phyloP scores from a whole-genome alignment of 1,140 invertebrate species.

The Tetranychus urticae region DNA sequence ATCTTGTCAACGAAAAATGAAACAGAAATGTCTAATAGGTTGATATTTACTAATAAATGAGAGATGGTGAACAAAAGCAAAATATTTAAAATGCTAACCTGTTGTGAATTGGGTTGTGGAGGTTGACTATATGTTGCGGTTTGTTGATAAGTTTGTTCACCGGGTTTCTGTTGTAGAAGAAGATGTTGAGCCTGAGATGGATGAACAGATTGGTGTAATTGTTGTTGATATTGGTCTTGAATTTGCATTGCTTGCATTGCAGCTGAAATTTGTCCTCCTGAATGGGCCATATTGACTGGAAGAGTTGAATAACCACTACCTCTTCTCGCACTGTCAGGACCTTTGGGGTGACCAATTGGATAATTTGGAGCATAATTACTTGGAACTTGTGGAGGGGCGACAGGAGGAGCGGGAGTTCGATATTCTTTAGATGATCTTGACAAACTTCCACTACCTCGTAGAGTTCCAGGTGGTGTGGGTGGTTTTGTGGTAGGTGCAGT shows the following conservation, averaged over 20 bases:
- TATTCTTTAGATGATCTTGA: constrained; percentile 56
- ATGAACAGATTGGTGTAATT: background rate
- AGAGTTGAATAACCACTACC: constrained; percentile 43
- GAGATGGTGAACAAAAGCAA: no score
- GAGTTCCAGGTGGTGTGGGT: constrained; percentile 67
- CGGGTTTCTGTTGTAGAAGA: background rate
- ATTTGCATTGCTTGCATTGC: constrained; percentile 2
- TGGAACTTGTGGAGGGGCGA: constrained; percentile 66
- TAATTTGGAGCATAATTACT: constrained; percentile 86
- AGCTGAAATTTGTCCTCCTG: background rate
- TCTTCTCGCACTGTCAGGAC: constrained; percentile 17
- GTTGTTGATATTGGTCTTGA: background rate
- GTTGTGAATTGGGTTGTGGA: constrained; percentile 5
- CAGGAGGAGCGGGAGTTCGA: constrained; percentile 60
- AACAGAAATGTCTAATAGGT: no score
- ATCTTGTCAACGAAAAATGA: no score
- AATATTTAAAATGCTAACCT: constrained; percentile 38
- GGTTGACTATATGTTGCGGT: background rate
- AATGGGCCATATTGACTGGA: constrained; percentile 14
- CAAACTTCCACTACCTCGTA: constrained; percentile 33
- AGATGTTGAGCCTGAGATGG: background rate
- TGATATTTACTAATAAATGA: no score
- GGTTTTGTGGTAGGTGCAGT: constrained; percentile 81
- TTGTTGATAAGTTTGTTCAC: background rate
- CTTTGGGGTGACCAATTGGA: constrained; percentile 44